Conservation (phyloP, 2,113 vertebrate species). For the Shinisaurus crocodilurus region DNA sequence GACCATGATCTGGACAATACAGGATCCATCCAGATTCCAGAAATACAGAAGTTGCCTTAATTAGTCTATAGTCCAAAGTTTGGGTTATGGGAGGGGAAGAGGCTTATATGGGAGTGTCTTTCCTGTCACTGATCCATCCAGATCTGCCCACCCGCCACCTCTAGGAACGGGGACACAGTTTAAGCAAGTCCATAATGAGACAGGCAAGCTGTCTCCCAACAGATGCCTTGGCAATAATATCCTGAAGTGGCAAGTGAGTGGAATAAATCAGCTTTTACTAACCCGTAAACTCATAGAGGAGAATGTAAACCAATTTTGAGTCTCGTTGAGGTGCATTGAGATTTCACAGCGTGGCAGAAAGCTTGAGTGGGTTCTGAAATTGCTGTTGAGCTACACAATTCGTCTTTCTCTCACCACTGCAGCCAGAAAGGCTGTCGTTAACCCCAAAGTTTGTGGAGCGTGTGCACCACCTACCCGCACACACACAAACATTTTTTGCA, state of each 20-base stretch:
- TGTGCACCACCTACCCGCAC: no score
- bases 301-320: constrained; percentile 72
- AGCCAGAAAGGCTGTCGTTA: constrained; percentile 48
- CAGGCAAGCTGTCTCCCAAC: constrained; percentile 36
- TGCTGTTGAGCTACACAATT: constrained; percentile 66
- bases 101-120: background rate
- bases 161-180: constrained; percentile 46
- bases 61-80: background rate
- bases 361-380: constrained; percentile 70
- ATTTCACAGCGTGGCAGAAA: constrained; percentile 65
- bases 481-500: background rate
- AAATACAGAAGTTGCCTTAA: background rate
- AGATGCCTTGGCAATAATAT: constrained; percentile 54
- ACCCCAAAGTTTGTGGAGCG: constrained; percentile 16
- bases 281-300: constrained; percentile 67
- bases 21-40: background rate
- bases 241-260: constrained; percentile 38
- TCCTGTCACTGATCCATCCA: background rate
- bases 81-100: background rate
- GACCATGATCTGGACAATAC: background rate
- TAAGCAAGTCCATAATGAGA: constrained; percentile 60
- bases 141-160: background rate
- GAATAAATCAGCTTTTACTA: constrained; percentile 67
- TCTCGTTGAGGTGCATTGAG: constrained; percentile 62
- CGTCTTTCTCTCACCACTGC: constrained; percentile 43